These are phyloP conservation scores for Myotis davidii DNA, from an alignment of 2,113 vertebrate species.

Conservation along the genomic window DNA sequence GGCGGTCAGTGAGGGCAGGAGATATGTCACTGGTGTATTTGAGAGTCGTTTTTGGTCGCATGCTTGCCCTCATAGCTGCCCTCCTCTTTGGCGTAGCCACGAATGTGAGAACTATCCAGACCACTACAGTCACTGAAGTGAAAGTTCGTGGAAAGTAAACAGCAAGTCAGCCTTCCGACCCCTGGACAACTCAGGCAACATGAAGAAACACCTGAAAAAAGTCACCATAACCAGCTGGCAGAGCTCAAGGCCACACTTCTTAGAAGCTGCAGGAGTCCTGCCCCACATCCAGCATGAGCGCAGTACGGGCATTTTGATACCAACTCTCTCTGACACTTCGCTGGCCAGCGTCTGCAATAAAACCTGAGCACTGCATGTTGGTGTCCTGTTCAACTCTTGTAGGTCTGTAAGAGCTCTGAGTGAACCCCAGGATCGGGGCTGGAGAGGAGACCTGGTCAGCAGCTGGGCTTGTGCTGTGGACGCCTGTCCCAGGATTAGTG, in stretches of 20 bases:
- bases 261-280: rapidly evolving
- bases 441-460: not conserved
- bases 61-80: not conserved
- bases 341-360: not conserved
- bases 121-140: rapidly evolving
- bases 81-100: not conserved
- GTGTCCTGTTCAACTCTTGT: not conserved
- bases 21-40: rapidly evolving
- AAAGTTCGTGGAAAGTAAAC: rapidly evolving
- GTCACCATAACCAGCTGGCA: rapidly evolving
- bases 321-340: rapidly evolving
- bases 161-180: not conserved
- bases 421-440: no score
- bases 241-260: not conserved
- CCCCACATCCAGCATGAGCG: rapidly evolving
- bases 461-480: not conserved
- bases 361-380: not conserved
- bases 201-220: no score
- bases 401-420: no score
- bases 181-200: rapidly evolving
- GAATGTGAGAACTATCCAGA: rapidly evolving
- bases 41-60: not conserved
- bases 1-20: rapidly evolving
- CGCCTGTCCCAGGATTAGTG: rapidly evolving
- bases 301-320: rapidly evolving